Evolutionary conservation across 2,888 invertebrate species (phyloP).

Genomic region (Erebia aethiops): DNA sequence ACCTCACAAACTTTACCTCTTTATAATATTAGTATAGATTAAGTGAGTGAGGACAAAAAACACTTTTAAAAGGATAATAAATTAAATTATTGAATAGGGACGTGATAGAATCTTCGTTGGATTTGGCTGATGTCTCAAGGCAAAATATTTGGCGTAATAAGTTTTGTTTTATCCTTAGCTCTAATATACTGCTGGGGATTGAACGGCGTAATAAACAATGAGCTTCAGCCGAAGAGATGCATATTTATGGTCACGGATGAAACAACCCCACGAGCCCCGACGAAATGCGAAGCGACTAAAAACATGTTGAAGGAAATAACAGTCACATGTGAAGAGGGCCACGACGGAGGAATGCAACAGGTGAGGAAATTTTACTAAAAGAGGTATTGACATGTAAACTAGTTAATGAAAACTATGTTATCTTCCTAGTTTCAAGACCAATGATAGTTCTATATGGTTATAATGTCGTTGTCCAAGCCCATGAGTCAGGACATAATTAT

Average conservation of each 20-base stretch:
- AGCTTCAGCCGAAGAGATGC: conserved; percentile 58
- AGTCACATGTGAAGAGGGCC: conserved; percentile 65
- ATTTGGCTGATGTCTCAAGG: no score
- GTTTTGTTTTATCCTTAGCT: conserved; percentile 38
- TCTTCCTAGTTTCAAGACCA: no score
- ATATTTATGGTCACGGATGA: conserved; percentile 68
- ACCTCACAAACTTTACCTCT: no score
- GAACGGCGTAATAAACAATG: conserved; percentile 59
- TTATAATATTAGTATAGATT: no score
- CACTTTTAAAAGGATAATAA: no score
- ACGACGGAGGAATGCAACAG: conserved; percentile 71
- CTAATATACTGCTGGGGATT: conserved; percentile 71
- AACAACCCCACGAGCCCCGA: conserved; percentile 66
- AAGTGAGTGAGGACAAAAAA: no score
- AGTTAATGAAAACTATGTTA: no score
- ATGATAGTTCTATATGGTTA: no score
- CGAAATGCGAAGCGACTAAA: conserved; percentile 58
- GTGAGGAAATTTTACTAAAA: conserved; percentile 43
- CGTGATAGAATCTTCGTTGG: no score
- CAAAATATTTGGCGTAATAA: background rate
- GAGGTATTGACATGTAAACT: background rate
- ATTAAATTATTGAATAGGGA: no score
- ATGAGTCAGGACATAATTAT: background rate
- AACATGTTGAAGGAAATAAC: conserved; percentile 54
- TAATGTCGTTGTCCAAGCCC: no score